Conservation (phyloP, 2,888 invertebrate genomes). For the Rotaria sp. region DNA sequence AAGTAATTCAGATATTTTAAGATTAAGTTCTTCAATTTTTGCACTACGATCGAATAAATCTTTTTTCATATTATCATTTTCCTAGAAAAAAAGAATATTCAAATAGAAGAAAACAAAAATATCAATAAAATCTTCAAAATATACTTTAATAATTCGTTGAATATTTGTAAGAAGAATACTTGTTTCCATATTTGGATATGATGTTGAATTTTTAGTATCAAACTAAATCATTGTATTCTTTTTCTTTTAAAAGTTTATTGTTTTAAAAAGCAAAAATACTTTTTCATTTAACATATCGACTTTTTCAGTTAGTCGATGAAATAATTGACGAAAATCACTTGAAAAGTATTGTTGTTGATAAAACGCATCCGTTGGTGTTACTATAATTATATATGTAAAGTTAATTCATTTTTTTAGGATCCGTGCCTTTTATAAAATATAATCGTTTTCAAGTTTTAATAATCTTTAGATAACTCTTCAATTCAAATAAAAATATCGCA, state of each 20-base stretch:
- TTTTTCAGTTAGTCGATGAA: background rate
- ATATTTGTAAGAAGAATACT: constrained; percentile 51
- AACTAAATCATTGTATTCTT: background rate
- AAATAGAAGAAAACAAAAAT: background rate
- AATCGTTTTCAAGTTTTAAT: no score
- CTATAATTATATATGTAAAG: background rate
- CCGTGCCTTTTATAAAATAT: no score
- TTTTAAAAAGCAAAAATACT: background rate
- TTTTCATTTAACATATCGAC: constrained; percentile 21
- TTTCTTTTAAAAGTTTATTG: no score
- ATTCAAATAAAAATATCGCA: no score
- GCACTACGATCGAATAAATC: constrained; percentile 52
- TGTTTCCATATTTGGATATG: constrained; percentile 50
- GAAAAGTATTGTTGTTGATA: background rate
- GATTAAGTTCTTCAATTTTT: constrained; percentile 52
- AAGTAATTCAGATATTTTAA: constrained; percentile 52
- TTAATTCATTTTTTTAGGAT: no score
- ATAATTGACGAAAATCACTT: background rate
- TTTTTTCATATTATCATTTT: constrained; percentile 53
- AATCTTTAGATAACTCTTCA: no score
- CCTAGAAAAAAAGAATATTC: constrained; percentile 44
- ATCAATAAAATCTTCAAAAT: background rate
- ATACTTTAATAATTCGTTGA: constrained; percentile 51
- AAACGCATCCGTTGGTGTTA: background rate
- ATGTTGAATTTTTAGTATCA: background rate